Base-by-base conservation (phyloP, 2,888 invertebrate genomes). In the Polia nebulosa region DNA sequence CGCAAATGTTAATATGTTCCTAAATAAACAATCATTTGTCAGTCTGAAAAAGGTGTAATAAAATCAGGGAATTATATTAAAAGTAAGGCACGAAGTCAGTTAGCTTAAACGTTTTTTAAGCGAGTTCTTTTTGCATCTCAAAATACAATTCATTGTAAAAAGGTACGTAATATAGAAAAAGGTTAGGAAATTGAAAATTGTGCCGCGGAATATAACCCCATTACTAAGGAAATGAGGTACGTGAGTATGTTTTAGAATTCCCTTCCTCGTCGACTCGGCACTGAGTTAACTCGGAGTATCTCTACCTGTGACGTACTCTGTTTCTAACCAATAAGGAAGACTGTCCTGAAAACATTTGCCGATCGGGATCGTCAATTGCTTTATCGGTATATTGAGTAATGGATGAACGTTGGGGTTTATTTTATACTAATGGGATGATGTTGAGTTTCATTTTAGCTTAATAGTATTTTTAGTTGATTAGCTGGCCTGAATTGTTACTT, bases 121-220 rank as follows among this genome's bases (percentile, higher is more conserved):
- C 75, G 73, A 80, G 72, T 81, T 85, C 72, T 84, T 84, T n/a
- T 77, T 75, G 79, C 81, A 78, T 84, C 81, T 80, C 71, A 79
- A 88, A 89, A 87, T 85, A 87, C 86, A 87, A 86, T 88, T 88
- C 85, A 78, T 81, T 83, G 81, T 78, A 72, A 90, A 88, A 91
- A 89, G 90, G 90, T 91, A 89, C 89, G 90, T 92, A 90, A 93
- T 90, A 87, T 87, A 90, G 88, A 92, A 93, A 93, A 91, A 92
- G 92, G 92, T 92, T 92, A 92, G 94, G 94, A 94, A 94, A 94
- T 94, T 94, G 94, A 94, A 94, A 94, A 94, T 93, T 94, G 93
- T 90, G 93, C 92, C 91, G 89, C 92, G 94, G 93, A 93, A 92
- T 94, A 93, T 93, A 93, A 94, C 92, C 91, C 93, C 92, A 94